phyloP scores from a whole-genome alignment of 2,888 invertebrate species.

The Hyposoter didymator region DNA sequence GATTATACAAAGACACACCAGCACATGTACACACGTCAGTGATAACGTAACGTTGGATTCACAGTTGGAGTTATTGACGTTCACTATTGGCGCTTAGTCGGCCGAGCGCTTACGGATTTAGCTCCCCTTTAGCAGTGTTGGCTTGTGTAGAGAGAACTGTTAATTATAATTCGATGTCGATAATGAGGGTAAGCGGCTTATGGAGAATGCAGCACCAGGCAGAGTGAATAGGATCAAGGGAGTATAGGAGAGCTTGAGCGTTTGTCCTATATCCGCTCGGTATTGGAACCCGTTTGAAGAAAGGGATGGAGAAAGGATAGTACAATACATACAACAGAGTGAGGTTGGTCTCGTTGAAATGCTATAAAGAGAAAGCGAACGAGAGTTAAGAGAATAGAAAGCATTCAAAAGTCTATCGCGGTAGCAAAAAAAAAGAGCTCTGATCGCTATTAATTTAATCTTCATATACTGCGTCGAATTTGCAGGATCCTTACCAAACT shows the following conservation, averaged over 20 bases:
- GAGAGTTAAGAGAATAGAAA: neutral
- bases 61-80: constrained; percentile 65
- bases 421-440: constrained; percentile 71
- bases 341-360: constrained; percentile 35
- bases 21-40: neutral
- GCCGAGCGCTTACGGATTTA: constrained; percentile 47
- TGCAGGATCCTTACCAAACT: constrained; percentile 39
- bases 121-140: constrained; percentile 50
- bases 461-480: constrained; percentile 6
- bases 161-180: constrained; percentile 80
- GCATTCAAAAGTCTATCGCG: constrained; percentile 74
- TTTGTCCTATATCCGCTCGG: constrained; percentile 43
- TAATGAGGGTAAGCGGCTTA: constrained; percentile 81
- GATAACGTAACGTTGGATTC: constrained; percentile 55
- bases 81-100: constrained; percentile 61
- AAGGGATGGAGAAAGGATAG: constrained; percentile 5
- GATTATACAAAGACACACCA: neutral
- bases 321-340: constrained; percentile 47
- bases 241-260: constrained; percentile 41
- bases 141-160: constrained; percentile 68
- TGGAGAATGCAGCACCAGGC: constrained; percentile 70
- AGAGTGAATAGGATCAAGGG: constrained; percentile 37
- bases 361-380: neutral
- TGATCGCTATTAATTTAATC: constrained; percentile 1
- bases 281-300: constrained; percentile 43